Base-by-base conservation (phyloP, 2,113 vertebrate genomes). In the Cinclus mexicanus region DNA sequence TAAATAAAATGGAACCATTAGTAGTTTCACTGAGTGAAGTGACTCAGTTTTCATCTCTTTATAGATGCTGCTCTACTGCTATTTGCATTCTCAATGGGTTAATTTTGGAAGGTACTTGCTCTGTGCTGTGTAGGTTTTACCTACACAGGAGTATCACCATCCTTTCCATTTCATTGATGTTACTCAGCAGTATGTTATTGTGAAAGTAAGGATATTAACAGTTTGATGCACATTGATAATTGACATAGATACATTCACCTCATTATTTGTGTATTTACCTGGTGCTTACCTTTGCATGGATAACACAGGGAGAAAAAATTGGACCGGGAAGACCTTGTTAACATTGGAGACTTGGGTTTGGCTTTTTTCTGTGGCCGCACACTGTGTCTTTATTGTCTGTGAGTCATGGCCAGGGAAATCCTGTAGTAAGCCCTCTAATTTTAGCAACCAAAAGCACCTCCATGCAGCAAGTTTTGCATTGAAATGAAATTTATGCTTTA, bases 391-490 rank as follows among this genome's bases (percentile, higher is more conserved):
- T 64, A 29, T 39, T 81, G n/a, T 46, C 50, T 37, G 11, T 79
- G 84, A 91, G 81, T 89, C 87, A 74, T 70, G 64, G 59, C 72
- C 55, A 23, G 68, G 87, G 87, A 31, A 90, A 91, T 89, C 68
- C 77, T 83, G 14, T 89, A 65, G 39, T 69, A 89, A 96, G 22
- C 47, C n/a, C 61, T 94, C 39, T 87, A 81, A 75, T 81, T 91
- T 89, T 81, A 87, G 64, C 70, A 80, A 65, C 65, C 37, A 67
- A 82, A 94, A 86, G 79, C 83, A 74, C 86, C 92, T 96, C 85
- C 80, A 11, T 91, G 79, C 29, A 94, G 88, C 91, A 61, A 0
- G 81, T 95, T 92, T 95, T 97, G 91, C 89, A 83, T 52, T 89
- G 70, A 77, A 95, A 76, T 92, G 13, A 4, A 33, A 22, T 94